Evolutionary conservation across 1,140 invertebrate genomes (phyloP), one percentile per base, ranked within the genome.

Genomic region (Lerema accius): DNA sequence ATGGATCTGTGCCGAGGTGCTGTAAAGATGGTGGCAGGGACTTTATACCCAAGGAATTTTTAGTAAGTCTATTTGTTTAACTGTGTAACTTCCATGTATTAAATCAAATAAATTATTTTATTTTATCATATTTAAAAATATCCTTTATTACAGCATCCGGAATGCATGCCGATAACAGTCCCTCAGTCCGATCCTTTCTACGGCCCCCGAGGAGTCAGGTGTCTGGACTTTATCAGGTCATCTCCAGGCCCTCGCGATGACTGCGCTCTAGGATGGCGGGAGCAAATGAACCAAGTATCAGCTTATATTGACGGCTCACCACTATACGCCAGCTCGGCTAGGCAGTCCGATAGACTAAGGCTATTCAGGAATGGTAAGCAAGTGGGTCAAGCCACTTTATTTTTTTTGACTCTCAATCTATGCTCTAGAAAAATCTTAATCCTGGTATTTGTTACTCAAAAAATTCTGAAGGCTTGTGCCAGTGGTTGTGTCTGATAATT

Each of bases 301-400:
- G 95, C 97, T 2, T 99, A 94, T 76, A 93, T 99, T 11, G 98
- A 99, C 80, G 98, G 93, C 0, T 99, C 98, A 0, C 95, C 95
- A 17, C 93, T 99, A 5, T 99, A 99, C 82, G 97, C 97, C 40
- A 98, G 95, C 81, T 96, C 94, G 40, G 93, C 95, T 10, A 93
- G 94, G 40, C 94, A 96, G 48, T 94, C 96, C 0, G 94, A 96
- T 62, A 94, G 93, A 63, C 91, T 96, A 0, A 84, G 96, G 40
- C 81, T 95, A 1, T 96, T 95, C 72, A 93, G 94, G 37, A 94
- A 94, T 76, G 95, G 95, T 91, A 69, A 86, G 72, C 6, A 37
- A n/a, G n/a, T n/a, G n/a, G n/a, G n/a, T n/a, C 28, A 32, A 4
- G 3, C 9, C 28, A n/a, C n/a, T n/a, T n/a, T n/a, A n/a, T n/a